Evolutionary conservation across 2,797 vertebrate genomes (phyloP), one percentile per base, ranked within the genome.

Genomic region (Tokudaia tokunoshimensis): DNA sequence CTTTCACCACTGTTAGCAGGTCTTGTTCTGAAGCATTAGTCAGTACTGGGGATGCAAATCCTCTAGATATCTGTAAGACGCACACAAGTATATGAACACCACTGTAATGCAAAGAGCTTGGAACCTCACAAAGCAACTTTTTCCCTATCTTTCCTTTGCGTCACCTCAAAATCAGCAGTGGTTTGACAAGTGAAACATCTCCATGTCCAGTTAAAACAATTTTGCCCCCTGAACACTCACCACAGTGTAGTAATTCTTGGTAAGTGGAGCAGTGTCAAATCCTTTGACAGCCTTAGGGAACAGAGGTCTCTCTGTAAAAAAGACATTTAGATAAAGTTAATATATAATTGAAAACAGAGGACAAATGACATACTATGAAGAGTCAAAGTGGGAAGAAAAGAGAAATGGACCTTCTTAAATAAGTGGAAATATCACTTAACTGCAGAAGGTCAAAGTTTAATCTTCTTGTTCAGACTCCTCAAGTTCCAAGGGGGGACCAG

Each of bases 181-280:
- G 29, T 88, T 93, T 52, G 70, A 94, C 26, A 75, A 75, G 17
- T 65, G 9, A 94, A 88, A 88, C 84, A 19, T 9, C 92, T 90
- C 75, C 86, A 93, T 4, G 37, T 3, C 50, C 59, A 88, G 31
- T 95, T 65, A 93, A 94, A 50, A 96, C 83, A 76, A 72, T 50
- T 83, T 92, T 79, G 34, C 93, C 76, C 95, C 92, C n/a, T 95
- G 11, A 97, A 95, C 92, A 97, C 99, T 99, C 98, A 99, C 99
- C 99, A 99, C 99, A 89, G 98, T 99, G 98, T 99, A 99, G 99
- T 99, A 99, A 98, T 99, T 99, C 99, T 99, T 99, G 75, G 99
- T 99, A 98, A 99, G 98, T 94, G 99, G 99, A 97, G 98, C 98
- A 96, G 98, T 97, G 93, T 99, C 99, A 41, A 99, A 98, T 89